Conservation (phyloP, 2,888 invertebrate species). For the Drosophila demipolita region DNA sequence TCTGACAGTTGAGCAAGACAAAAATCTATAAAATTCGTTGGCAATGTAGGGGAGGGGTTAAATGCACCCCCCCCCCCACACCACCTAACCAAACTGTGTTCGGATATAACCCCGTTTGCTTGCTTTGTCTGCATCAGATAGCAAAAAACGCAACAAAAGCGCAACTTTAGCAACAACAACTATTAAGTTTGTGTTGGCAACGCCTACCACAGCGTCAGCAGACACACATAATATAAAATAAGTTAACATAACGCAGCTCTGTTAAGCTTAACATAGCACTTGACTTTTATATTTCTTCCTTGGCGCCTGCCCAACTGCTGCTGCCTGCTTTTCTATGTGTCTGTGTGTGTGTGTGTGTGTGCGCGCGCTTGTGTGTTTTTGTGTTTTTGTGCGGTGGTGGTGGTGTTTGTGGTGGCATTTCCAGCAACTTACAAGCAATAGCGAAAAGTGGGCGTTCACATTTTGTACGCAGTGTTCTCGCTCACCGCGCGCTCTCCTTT, state of each 20-base stretch:
- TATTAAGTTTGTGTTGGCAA: constrained; percentile 32
- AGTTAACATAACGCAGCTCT: constrained; percentile 56
- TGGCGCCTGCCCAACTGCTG: constrained; percentile 52
- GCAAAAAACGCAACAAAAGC: constrained; percentile 40
- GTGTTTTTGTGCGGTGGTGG: constrained; percentile 9
- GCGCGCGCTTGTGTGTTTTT: constrained; percentile 16
- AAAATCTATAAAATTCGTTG: constrained; percentile 23
- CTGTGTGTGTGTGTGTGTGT: constrained; percentile 17
- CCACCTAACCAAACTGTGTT: not conserved
- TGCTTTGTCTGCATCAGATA: constrained; percentile 74
- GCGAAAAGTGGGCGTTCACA: constrained; percentile 76
- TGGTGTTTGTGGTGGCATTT: constrained; percentile 43
- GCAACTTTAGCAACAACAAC: constrained; percentile 31
- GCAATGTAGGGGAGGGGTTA: not conserved
- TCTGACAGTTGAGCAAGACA: constrained; percentile 44
- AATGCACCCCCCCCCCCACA: not conserved
- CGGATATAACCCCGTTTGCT: constrained; percentile 37
- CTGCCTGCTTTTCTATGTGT: constrained; percentile 14
- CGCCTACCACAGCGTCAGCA: constrained; percentile 56
- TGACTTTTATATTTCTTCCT: constrained; percentile 51
- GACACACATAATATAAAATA: constrained; percentile 39
- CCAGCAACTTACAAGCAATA: constrained; percentile 57
- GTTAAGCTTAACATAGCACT: constrained; percentile 49
- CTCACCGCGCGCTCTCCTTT: constrained; percentile 42
- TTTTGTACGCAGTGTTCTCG: constrained; percentile 57